Evolutionary conservation across 2,113 vertebrate species (phyloP).

Genomic region (Diphyllodes magnificus): DNA sequence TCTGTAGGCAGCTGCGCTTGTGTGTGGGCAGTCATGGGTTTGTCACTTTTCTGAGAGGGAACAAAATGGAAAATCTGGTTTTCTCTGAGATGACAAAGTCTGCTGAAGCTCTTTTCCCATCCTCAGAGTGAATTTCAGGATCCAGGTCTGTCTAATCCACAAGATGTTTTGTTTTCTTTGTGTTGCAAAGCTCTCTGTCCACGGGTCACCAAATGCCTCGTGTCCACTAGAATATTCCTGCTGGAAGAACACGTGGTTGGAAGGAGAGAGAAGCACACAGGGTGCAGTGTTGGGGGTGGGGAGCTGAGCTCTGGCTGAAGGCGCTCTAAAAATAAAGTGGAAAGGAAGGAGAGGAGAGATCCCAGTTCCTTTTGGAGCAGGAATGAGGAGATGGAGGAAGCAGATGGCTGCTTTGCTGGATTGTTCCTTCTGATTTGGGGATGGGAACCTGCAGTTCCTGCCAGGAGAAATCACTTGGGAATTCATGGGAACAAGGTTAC

Average conservation of each 20-base stretch:
- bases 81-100: neutral
- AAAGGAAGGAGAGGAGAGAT: neutral
- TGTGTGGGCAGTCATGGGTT: neutral
- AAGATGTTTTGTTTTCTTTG: neutral
- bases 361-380: neutral
- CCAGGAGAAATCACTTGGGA: neutral
- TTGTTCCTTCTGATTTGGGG: neutral
- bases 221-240: neutral
- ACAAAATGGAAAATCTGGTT: neutral
- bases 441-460: neutral
- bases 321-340: constrained; percentile 7
- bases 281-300: neutral
- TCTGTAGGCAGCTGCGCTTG: neutral
- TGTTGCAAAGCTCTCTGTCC: neutral
- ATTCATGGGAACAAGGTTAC: neutral
- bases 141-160: neutral
- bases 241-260: neutral
- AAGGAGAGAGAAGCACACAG: neutral
- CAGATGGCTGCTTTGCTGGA: constrained; percentile 22
- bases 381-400: neutral
- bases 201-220: neutral
- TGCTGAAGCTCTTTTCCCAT: neutral
- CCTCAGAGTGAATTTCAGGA: neutral
- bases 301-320: neutral
- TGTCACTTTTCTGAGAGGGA: neutral